These are phyloP conservation scores for Onychostruthus taczanowskii DNA, from an alignment of 2,113 vertebrate species.

Conservation along the genomic window DNA sequence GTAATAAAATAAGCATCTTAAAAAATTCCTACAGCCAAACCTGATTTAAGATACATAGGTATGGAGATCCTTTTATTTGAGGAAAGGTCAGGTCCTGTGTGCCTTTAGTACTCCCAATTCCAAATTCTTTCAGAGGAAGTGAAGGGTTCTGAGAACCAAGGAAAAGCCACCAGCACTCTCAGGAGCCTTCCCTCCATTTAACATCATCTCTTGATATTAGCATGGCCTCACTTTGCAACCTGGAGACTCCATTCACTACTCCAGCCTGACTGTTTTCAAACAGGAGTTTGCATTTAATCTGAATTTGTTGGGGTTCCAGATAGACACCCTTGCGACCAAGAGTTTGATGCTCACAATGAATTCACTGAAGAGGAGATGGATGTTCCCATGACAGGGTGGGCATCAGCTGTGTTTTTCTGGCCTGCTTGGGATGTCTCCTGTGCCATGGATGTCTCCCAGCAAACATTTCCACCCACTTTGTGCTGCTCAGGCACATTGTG, in stretches of 20 bases:
- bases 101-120: background rate
- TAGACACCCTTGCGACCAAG: background rate
- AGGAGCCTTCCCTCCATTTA: background rate
- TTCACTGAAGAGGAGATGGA: background rate
- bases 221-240: background rate
- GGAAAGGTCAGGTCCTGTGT: background rate
- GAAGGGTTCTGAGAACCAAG: background rate
- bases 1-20: background rate
- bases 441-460: background rate
- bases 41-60: accelerated
- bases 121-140: background rate
- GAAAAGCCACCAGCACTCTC: background rate
- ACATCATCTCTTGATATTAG: background rate
- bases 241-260: background rate
- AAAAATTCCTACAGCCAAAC: background rate
- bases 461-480: background rate
- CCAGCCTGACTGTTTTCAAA: background rate
- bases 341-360: background rate
- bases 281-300: background rate
- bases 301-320: background rate
- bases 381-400: background rate
- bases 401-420: background rate
- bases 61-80: background rate
- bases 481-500: background rate
- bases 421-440: background rate